A percentile compares a stretch with the other conserved stretches of the same genome.
Evolutionary conservation across 2,113 vertebrate genomes (phyloP).

Genomic region (Percina caprodes): DNA sequence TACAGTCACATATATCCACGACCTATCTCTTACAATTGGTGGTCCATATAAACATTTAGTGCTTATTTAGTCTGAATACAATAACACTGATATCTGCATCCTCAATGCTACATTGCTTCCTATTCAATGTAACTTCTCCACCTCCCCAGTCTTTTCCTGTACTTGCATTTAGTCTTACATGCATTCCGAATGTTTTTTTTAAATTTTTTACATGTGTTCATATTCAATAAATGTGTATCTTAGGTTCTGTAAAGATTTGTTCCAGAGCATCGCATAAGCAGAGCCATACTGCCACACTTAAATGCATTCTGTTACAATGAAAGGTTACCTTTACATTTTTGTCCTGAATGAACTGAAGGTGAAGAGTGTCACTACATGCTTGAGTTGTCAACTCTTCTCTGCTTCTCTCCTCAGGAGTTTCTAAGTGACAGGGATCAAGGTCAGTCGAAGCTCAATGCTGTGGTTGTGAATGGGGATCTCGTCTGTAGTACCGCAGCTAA

Average conservation of each 20-base stretch:
- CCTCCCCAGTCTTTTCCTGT: background rate
- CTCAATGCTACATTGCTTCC: background rate
- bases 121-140: background rate
- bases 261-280: background rate
- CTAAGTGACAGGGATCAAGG: constrained; percentile 90
- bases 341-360: background rate
- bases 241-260: background rate
- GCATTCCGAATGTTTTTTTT: background rate
- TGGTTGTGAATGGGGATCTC: constrained; percentile 89
- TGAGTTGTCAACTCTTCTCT: background rate
- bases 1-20: background rate
- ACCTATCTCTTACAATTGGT: background rate
- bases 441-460: constrained; percentile 89
- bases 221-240: background rate
- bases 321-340: background rate
- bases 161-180: background rate
- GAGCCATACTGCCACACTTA: background rate
- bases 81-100: background rate
- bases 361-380: background rate
- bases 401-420: constrained; percentile 87
- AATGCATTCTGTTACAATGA: background rate
- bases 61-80: background rate
- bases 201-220: background rate
- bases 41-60: background rate
- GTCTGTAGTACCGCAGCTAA: constrained; percentile 84